Conservation (phyloP, 2,113 vertebrate species). For the Prunella fulvescens region DNA sequence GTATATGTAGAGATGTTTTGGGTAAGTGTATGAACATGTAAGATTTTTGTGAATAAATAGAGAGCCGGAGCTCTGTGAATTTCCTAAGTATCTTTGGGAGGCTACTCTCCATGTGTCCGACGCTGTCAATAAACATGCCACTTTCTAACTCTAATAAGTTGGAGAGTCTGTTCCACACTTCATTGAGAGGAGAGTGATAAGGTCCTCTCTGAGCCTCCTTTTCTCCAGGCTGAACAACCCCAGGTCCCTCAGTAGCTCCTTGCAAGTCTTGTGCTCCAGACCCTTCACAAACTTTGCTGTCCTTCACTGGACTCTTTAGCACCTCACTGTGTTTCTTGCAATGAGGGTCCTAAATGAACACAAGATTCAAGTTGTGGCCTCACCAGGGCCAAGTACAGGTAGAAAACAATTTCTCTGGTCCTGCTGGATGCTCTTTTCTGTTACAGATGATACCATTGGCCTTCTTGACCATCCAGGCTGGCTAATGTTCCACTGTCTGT, state of each 20-base stretch:
- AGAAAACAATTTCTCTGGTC: background rate
- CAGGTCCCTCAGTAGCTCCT: background rate
- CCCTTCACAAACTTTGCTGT: background rate
- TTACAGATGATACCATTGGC: background rate
- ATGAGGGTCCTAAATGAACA: background rate
- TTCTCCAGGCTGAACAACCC: background rate
- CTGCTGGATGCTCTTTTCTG: background rate
- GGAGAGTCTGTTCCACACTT: background rate
- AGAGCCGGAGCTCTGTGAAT: background rate
- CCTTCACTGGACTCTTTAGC: background rate
- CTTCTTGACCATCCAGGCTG: background rate
- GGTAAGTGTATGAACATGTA: background rate
- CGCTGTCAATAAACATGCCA: background rate
- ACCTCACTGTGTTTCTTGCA: background rate
- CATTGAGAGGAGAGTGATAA: background rate
- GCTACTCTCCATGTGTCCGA: background rate
- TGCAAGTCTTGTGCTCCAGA: background rate
- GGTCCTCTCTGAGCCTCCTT: background rate
- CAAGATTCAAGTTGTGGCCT: background rate
- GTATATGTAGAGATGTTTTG: background rate
- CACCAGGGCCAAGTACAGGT: background rate
- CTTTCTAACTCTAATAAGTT: background rate
- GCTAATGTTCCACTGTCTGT: background rate
- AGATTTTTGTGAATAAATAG: background rate
- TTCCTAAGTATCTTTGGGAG: background rate